Base-by-base conservation (phyloP, 2,888 invertebrate genomes). In the Ormyrus labotus region DNA sequence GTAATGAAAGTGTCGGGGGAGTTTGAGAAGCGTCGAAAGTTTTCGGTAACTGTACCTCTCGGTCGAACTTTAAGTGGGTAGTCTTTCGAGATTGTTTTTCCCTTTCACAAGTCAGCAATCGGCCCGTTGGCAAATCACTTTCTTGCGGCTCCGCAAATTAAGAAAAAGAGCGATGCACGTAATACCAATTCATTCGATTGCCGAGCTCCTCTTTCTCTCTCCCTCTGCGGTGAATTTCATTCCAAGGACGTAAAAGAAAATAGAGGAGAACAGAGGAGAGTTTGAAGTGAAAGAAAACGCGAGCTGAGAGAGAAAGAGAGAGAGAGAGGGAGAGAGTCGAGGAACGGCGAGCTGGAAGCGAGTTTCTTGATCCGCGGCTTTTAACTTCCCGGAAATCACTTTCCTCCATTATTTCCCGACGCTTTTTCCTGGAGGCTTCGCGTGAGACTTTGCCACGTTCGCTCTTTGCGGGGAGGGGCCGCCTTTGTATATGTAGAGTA, bases 321-420 rank as follows among this genome's bases (percentile, higher is more conserved):
- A 61, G 55, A 51, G 50, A 34, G 73, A 50, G n/a, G 8, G n/a
- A 13, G 34, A 34, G 34, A 7, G 34, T 4, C 34, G 58, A 19
- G 48, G 34, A 45, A 68, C 10, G 55, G 71, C n/a, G 34, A 65
- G 82, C 74, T 75, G 77, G 82, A 82, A 84, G 85, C 84, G 85
- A 86, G 81, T 83, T 85, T 85, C 87, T 86, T 88, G 87, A 89
- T 90, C 87, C 86, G 86, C 84, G 86, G 89, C 89, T 89, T 89
- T 90, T 88, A 89, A 89, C 89, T 88, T 89, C 85, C 86, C 87
- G 88, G 88, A 90, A 90, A 90, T 89, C 89, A 89, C 88, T 89
- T 89, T 87, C 87, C 86, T 87, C 89, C 87, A 89, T 88, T 89
- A 89, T 88, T 88, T 88, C 87, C 85, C 85, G 84, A 84, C 83